Conservation (phyloP, 2,797 vertebrate genomes). For the Poecile montanus region DNA sequence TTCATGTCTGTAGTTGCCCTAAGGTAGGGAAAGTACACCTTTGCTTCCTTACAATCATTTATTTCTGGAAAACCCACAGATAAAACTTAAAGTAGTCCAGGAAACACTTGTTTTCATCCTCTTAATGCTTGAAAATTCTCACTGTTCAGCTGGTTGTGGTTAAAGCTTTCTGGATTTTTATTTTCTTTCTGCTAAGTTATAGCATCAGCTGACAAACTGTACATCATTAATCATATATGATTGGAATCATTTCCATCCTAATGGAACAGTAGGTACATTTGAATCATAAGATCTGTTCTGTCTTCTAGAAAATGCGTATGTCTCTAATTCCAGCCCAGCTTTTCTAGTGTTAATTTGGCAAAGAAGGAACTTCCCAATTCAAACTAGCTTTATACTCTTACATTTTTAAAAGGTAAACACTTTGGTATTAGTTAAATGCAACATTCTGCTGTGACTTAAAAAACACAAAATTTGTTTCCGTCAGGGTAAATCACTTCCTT, state of each 20-base stretch:
- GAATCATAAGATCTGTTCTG: not conserved
- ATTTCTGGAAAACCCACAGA: not conserved
- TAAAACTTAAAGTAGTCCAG: not conserved
- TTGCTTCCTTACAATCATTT: not conserved
- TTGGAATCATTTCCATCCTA: not conserved
- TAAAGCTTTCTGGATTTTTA: not conserved
- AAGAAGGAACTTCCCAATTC: not conserved
- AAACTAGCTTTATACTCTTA: not conserved
- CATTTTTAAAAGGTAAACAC: not conserved
- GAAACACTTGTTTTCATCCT: not conserved
- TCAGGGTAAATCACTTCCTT: not conserved
- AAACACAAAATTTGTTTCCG: not conserved
- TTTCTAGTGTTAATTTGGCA: not conserved
- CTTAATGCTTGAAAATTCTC: not conserved
- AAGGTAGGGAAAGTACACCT: not conserved
- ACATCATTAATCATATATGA: not conserved
- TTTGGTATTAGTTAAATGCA: not conserved
- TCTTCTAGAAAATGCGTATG: not conserved
- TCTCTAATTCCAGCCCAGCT: not conserved
- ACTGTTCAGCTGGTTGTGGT: not conserved
- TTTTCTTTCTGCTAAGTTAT: not conserved
- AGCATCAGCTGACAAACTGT: not conserved
- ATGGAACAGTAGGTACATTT: not conserved
- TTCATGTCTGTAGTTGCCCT: not conserved
- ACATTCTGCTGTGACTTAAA: not conserved